Base-by-base conservation (phyloP, 2,888 invertebrate genomes). In the Laothoe populi region DNA sequence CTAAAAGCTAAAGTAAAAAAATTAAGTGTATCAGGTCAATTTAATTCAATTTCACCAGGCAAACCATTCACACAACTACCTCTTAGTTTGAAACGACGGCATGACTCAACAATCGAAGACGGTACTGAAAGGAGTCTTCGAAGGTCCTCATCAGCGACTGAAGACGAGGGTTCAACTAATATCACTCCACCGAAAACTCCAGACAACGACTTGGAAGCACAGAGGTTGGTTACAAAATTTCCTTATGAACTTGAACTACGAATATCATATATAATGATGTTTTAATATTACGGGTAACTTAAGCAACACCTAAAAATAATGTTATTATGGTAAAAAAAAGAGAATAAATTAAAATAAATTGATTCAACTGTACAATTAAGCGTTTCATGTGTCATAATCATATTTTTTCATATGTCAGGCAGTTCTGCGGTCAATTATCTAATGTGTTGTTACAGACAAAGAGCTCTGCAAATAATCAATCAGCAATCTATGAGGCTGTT, bases 181-280 rank as follows among this genome's bases (percentile, higher is more conserved):
- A 92, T 92, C 35, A 92, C 92, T 64, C 92, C 92, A 73, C 92
- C 92, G 72, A 92, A 91, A 73, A 92, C 92, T 46, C 92, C 92
- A n/a, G 92, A 92, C 49, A 89, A 91, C 66, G 92, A 92, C 63
- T 85, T 91, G 19, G 92, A 92, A 66, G 82, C 87, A 70, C 90
- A 91, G 68, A 87, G 92, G 92, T 92, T 75, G 45, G n/a, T 23
- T 26, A 31, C 1, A 38, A 13, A 21, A 8, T 3, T 35, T 24
- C 19, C 35, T 10, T 31, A 26, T 31, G 7, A 31, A 8, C 7
- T 1, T 31, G 5, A n/a, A n/a, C n/a, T n/a, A n/a, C n/a, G n/a
- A n/a, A 31, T 31, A 8, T 31, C 1, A 31, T 31, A 8, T 4
- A 31, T 31, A 31, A 31, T 31, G 31, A 8, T 8, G 8, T 31